Base-by-base conservation (phyloP, 2,113 vertebrate species). In the Petromus typicus region DNA sequence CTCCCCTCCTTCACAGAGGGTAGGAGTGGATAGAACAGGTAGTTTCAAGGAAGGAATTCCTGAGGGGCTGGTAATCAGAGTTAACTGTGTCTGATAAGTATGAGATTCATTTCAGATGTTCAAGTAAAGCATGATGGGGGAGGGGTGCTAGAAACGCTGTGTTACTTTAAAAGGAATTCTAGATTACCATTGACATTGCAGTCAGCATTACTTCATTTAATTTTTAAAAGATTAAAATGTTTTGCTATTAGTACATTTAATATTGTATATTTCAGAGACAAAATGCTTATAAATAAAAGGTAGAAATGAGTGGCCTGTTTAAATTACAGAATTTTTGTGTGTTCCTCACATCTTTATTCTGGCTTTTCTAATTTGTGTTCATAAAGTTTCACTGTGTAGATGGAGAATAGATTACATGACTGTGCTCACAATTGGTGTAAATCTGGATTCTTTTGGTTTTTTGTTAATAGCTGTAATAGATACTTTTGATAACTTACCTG, bases 1-100 rank as follows among this genome's bases (percentile, higher is more conserved):
- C 63, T 95, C 45, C 0, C 2, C 75, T 94, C 78, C 56, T 93
- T 86, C 76, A 54, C 40, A 91, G 95, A 93, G 69, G 27, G 88
- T 83, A 90, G 88, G 90, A 92, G 37, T 97, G 94, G 89, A 96
- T 92, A 96, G 93, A 80, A 97, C 89, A 78, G 43, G 81, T 45
- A 92, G 8, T 86, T 96, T 96, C 71, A 95, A 96, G 86, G 16
- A 75, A 94, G 45, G 81, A 96, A 95, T 97, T 97, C 86, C 89
- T 87, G 73, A 95, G 86, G 95, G 93, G 51, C 54, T 76, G 17
- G 10, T 4, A 71, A 91, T 97, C 76, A 93, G 86, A 90, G 45
- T 93, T 95, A 86, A 93, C 90, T 59, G 37, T 95, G 79, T 93
- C 64, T 54, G 0, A 0, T 48, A 92, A 97, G 85, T 90, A 69